Base-by-base conservation (phyloP, 2,113 vertebrate genomes). In the Lamprotornis superbus region DNA sequence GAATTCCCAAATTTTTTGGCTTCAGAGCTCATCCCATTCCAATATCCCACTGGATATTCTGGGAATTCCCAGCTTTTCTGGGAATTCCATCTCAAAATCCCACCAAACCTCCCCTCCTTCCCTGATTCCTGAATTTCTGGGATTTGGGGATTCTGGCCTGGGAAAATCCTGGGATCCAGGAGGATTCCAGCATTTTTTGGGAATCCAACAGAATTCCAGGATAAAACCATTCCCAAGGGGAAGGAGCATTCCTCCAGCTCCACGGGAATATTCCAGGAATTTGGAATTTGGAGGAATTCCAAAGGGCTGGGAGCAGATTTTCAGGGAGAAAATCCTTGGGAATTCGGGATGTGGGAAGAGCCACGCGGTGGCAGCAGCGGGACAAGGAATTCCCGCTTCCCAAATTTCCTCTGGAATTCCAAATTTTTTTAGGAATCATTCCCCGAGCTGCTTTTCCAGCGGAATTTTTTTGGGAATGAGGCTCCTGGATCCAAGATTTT, bases 341-440 rank as follows among this genome's bases (percentile, higher is more conserved):
- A 87, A 31, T 53, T 7, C 0, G 0, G 4, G 7, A 74, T 28
- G 44, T 10, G 24, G 21, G 15, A 3, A 0, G 28, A 46, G 39
- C 46, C 93, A 55, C 47, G 20, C 0, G 79, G 65, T 85, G 94
- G 93, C 94, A 94, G 91, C 89, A 89, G 15, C 2, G 75, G 68
- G 78, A 33, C 70, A 7, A 10, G 59, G 55, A 95, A 79, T 55
- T 21, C 6, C 30, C 10, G 33, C 15, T 14, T 57, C 49, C 12
- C 44, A 15, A 50, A 10, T 24, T 35, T 40, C 46, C 0, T 0
- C 1, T 5, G n/a, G 50, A 40, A 61, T 49, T 64, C 64, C 19
- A 20, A 35, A 37, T 81, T 31, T 10, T 10, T 12, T 3, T 20
- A 15, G 17, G 15, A 21, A 13, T 3, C 4, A 2, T 33, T 83